A percentile compares a stretch with the other conserved stretches of the same genome.
phyloP scores from a whole-genome alignment of 2,113 vertebrate genomes.

The Rhinichthys klamathensis region DNA sequence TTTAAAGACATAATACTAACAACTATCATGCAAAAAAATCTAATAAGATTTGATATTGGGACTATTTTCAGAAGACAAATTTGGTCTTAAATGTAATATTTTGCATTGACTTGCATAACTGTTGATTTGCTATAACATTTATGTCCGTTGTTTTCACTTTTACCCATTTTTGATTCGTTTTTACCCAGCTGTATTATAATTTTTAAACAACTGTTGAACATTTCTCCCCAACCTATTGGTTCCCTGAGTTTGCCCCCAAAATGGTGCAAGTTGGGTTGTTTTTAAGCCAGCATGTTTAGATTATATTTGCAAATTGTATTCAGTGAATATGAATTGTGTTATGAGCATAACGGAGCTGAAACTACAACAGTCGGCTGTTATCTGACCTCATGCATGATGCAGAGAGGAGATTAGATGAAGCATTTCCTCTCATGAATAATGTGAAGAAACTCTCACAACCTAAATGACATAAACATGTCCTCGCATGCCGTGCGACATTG shows the following conservation, averaged over 20 bases:
- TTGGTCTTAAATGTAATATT: not conserved
- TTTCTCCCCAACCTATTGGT: too few species aligned
- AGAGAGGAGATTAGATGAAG: not conserved
- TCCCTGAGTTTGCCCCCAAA: not conserved
- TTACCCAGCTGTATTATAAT: too few species aligned
- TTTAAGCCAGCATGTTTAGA: not conserved
- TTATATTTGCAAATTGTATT: not conserved
- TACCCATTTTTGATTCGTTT: not conserved
- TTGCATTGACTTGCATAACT: not conserved
- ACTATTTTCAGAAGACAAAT: too few species aligned
- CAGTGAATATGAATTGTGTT: not conserved
- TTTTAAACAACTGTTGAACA: too few species aligned
- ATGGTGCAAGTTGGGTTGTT: not conserved
- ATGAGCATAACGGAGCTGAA: not conserved
- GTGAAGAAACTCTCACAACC: not conserved
- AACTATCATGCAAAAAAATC: too few species aligned
- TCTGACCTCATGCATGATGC: constrained; percentile 20
- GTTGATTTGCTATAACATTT: not conserved
- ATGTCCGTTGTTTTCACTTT: not conserved
- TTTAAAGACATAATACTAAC: too few species aligned
- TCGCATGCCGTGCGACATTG: not conserved
- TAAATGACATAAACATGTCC: not conserved
- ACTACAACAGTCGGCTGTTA: not conserved
- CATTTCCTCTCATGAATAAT: not conserved
- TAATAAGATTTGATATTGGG: too few species aligned